Evolutionary conservation across 37 sponge, comb jelly and placozoan species (phyloP).

Genomic region (Hexactinellida sp.): DNA sequence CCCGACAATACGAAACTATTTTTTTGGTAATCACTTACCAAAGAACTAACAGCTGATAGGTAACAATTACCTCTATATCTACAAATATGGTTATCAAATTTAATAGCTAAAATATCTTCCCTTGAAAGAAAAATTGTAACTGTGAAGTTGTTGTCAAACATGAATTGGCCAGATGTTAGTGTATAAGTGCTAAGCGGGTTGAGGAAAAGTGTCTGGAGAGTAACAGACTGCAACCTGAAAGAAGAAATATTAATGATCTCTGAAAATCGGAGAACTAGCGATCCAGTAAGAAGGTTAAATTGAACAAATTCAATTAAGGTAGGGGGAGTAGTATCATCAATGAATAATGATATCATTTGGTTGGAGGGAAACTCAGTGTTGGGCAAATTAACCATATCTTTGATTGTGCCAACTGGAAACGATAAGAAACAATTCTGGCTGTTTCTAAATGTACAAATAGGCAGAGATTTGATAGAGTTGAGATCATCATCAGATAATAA

Average conservation of each 20-base stretch:
- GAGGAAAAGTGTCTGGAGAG: slow-evolving; percentile 20
- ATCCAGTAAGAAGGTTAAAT: slow-evolving; percentile 59
- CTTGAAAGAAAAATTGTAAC: slow-evolving; percentile 24
- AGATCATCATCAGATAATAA: slow-evolving; percentile 41
- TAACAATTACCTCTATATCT: slow-evolving; percentile 83
- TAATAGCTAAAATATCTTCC: slow-evolving; percentile 35
- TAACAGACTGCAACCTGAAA: slow-evolving; percentile 33
- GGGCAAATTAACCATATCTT: slow-evolving; percentile 36
- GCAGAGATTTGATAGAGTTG: slow-evolving; percentile 48
- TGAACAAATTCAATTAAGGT: slow-evolving; percentile 31
- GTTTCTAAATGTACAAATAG: slow-evolving; percentile 35
- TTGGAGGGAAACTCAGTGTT: not conserved
- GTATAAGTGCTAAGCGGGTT: slow-evolving; percentile 29
- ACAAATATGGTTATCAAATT: slow-evolving; percentile 52
- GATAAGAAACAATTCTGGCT: slow-evolving; percentile 44
- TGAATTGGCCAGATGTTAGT: slow-evolving; percentile 35
- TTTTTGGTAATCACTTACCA: slow-evolving; percentile 49
- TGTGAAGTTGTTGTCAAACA: slow-evolving; percentile 26
- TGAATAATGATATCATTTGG: slow-evolving; percentile 35
- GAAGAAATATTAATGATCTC: slow-evolving; percentile 50
- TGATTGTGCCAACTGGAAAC: slow-evolving; percentile 39
- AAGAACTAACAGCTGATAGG: slow-evolving; percentile 27
- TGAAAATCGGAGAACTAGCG: slow-evolving; percentile 42
- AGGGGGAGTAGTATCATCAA: slow-evolving; percentile 59
- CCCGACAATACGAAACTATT: slow-evolving; percentile 9